Conservation (phyloP, 2,888 invertebrate species). For the Criorhina ranunculi region DNA sequence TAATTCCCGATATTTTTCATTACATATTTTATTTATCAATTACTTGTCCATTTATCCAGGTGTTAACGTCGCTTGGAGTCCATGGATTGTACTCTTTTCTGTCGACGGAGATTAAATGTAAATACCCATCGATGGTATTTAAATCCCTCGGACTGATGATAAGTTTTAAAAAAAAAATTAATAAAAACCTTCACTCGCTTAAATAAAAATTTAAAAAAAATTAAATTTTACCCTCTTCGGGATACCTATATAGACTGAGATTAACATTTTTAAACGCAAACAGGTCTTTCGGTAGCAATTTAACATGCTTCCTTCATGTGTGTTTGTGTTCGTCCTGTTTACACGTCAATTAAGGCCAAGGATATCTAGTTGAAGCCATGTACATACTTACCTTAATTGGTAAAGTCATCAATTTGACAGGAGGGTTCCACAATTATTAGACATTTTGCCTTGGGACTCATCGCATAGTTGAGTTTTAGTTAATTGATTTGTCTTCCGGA, state of each 20-base stretch:
- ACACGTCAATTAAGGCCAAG: not conserved
- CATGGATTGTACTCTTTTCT: not conserved
- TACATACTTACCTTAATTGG: not conserved
- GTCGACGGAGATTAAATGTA: constrained; percentile 24
- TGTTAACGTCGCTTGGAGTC: constrained; percentile 14
- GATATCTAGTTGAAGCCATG: not conserved
- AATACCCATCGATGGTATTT: constrained; percentile 14
- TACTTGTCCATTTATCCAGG: constrained; percentile 20
- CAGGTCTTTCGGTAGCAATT: not conserved
- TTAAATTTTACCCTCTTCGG: not conserved
- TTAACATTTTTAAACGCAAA: too few species aligned
- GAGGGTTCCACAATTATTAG: not conserved
- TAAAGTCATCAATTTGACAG: constrained; percentile 12
- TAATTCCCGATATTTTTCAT: not conserved
- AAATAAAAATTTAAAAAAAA: constrained; percentile 1
- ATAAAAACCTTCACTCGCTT: too few species aligned
- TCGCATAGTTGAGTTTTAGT: constrained; percentile 14
- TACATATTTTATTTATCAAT: not conserved
- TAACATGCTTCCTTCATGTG: not conserved
- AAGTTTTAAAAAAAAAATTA: not conserved
- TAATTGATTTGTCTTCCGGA: constrained; percentile 25
- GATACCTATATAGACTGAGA: too few species aligned
- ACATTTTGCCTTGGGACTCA: too few species aligned
- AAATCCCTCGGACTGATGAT: not conserved
- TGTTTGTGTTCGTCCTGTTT: not conserved